Evolutionary conservation across 1,140 invertebrate genomes (phyloP).

Genomic region (Macrobrachium nipponense): DNA sequence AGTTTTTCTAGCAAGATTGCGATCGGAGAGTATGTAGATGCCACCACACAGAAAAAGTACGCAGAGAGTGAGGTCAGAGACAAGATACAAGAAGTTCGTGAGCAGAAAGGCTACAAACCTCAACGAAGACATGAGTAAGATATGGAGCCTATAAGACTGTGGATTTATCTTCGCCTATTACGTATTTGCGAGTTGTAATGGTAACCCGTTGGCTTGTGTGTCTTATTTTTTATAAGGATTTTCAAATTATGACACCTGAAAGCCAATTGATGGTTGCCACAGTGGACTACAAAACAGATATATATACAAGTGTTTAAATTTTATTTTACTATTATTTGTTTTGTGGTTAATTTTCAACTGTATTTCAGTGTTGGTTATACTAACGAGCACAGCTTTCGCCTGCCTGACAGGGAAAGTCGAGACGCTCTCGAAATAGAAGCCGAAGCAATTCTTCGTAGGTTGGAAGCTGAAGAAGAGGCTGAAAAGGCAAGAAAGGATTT

Average conservation of each 20-base stretch:
- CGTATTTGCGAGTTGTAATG: too few relatives aligned
- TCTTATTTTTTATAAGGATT: not conserved
- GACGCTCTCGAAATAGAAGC: slow-evolving; percentile 56
- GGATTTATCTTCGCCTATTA: too few relatives aligned
- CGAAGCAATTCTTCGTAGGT: slow-evolving; percentile 51
- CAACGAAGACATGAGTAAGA: slow-evolving; percentile 49
- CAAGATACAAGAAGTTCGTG: slow-evolving; percentile 52
- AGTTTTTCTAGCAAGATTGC: slow-evolving; percentile 89
- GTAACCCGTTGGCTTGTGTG: too few relatives aligned
- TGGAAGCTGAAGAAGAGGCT: slow-evolving; percentile 58
- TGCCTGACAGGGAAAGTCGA: slow-evolving; percentile 38
- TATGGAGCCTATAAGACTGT: not conserved
- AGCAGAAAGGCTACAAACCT: slow-evolving; percentile 56
- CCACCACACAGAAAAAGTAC: slow-evolving; percentile 46
- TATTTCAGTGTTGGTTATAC: not conserved
- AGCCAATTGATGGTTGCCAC: too few relatives aligned
- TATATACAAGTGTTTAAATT: too few relatives aligned
- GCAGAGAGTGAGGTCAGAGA: slow-evolving; percentile 51
- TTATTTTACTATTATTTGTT: not conserved
- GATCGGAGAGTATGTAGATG: slow-evolving; percentile 86
- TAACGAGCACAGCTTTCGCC: not conserved
- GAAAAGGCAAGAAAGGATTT: slow-evolving; percentile 54
- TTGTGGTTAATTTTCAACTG: not conserved
- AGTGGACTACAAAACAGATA: too few relatives aligned
- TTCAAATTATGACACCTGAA: too few relatives aligned